phyloP scores from a whole-genome alignment of 2,797 vertebrate genomes.

The Scyliorhinus canicula region DNA sequence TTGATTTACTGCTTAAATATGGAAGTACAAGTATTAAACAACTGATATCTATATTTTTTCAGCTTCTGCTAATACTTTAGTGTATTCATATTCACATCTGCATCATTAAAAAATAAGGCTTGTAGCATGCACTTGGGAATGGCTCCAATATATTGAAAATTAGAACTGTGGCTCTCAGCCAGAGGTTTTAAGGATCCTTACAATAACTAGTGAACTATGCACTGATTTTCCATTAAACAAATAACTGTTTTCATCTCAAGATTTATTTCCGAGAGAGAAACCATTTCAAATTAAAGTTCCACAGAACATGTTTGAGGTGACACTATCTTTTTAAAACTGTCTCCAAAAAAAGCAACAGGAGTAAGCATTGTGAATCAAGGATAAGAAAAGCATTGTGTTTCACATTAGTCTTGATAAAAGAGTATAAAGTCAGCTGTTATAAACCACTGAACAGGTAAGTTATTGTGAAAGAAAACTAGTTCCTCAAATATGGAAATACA shows the following conservation, averaged over 20 bases:
- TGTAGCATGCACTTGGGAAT: background rate
- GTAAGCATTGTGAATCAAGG: background rate
- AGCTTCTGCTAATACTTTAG: background rate
- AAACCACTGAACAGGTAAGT: background rate
- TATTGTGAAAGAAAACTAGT: background rate
- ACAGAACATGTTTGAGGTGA: background rate
- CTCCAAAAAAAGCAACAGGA: background rate
- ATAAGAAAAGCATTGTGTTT: background rate
- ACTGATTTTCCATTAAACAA: background rate
- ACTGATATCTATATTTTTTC: background rate
- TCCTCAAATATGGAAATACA: background rate
- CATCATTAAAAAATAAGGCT: background rate
- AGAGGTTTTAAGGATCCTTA: background rate
- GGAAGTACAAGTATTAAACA: background rate
- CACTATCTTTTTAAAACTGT: background rate
- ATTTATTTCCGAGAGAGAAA: background rate
- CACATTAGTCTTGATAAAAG: background rate
- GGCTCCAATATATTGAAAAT: background rate
- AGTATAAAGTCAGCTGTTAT: background rate
- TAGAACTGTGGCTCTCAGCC: background rate
- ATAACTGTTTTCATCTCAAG: background rate
- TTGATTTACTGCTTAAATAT: background rate
- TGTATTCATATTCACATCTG: background rate
- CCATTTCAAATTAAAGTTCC: constrained; percentile 2
- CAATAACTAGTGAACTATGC: background rate